Base-by-base conservation (phyloP, 2,888 invertebrate genomes). In the Lasioglossum vierecki region DNA sequence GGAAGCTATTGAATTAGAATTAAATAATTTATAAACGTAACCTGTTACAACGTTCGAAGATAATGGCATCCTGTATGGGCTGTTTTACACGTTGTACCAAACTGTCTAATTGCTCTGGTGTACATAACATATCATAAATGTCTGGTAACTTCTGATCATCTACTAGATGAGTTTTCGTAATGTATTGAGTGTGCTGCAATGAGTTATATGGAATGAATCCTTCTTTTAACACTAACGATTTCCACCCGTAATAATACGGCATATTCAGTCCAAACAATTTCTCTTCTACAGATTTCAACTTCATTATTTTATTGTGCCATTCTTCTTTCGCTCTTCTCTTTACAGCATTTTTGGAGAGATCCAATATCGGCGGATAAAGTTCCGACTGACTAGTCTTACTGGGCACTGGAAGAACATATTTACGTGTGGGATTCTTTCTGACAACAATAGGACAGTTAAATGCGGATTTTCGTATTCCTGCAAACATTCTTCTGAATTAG, bases 221-320 rank as follows among this genome's bases (percentile, higher is more conserved):
- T 93, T 98, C 98, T 3, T 95, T 94, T 5, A 98, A 93, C 91
- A 96, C 95, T 2, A 97, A 94, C 82, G 96, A 96, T 91, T 96
- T 96, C 95, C 97, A 98, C 2, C 98, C 98, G 94, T 97, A 98
- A 94, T 97, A 98, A 75, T 96, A 96, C 0, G 97, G 98, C 96
- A 98, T 97, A 94, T 98, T 98, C 41, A 98, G 92, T 90, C 97
- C 97, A 77, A 98, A 96, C 91, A 98, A 96, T 93, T 98, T 98
- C 94, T 98, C 98, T 95, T 98, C 98, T 0, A 98, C 96, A 0
- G 98, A 98, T 81, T 96, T 96, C 18, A 97, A 91, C 1, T 95
- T 94, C 93, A 96, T 96, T 22, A 98, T 96, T 92, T 96, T 96
- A 26, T 97, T 95, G 91, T 97, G 95, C 94, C 96, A 95, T 2